Percentiles rank a stretch among this genome's conserved stretches.
Evolutionary conservation across 2,797 vertebrate species (phyloP).

Genomic region (Tenualosa ilisha): DNA sequence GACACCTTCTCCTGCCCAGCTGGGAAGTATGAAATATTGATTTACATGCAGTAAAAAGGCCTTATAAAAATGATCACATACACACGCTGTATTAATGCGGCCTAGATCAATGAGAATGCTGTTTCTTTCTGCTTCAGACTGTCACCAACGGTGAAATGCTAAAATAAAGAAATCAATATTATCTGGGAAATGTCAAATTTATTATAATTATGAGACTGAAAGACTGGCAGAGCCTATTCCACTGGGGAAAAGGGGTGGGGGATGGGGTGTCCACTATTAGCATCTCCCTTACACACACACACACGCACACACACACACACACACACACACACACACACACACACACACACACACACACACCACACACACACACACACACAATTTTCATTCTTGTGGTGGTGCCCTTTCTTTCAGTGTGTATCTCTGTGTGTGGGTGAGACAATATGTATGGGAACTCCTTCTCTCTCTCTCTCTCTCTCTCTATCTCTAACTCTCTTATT

Average conservation of each 20-base stretch:
- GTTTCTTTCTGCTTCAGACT: conserved; percentile 88
- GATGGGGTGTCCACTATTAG: conserved; percentile 69
- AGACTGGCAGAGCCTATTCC: conserved; percentile 85
- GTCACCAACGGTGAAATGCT: conserved; percentile 91
- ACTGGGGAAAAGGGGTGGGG: conserved; percentile 80
- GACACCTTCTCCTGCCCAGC: conserved; percentile 82
- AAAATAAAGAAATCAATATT: conserved; percentile 96
- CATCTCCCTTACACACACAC: conserved; percentile 53
- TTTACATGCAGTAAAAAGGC: conserved; percentile 93
- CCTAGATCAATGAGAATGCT: conserved; percentile 91
- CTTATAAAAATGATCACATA: conserved; percentile 97
- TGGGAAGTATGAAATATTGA: conserved; percentile 94
- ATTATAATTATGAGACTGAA: conserved; percentile 94
- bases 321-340: conserved; percentile 1
- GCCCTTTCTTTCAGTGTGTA: neutral
- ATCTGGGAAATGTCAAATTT: conserved; percentile 96
- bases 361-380: neutral
- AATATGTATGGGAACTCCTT: no score
- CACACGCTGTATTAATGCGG: conserved; percentile 91
- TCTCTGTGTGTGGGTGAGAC: neutral
- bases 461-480: neutral
- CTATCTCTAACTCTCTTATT: neutral
- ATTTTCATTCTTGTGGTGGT: neutral
- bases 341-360: conserved; percentile 4
- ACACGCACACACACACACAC: neutral